Base-by-base conservation (phyloP, 2,888 invertebrate genomes). In the Miltochrista miniata region DNA sequence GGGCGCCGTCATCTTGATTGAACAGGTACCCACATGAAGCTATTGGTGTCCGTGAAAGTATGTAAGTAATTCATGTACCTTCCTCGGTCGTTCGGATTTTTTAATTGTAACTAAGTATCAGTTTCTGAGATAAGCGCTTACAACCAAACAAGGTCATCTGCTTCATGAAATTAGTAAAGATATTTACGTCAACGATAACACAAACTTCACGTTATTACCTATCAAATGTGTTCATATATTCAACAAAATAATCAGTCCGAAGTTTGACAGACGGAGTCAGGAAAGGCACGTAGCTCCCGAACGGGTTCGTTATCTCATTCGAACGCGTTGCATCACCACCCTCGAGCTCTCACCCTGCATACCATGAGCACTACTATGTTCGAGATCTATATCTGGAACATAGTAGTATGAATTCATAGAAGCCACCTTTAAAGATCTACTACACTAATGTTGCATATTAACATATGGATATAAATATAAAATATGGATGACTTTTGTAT, bases 241-340 rank as follows among this genome's bases (percentile, higher is more conserved):
- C 75, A 73, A 70, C 76, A 81, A 63, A 81, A 80, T 79, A 80
- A 83, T 86, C 82, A 83, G 79, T 81, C 72, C 68, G 49, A 83
- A 83, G 70, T 85, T 83, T 83, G 81, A 82, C 76, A 76, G 77
- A 74, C 69, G 74, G 69, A 74, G 67, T 66, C 67, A 64, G 68
- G 68, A 61, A 70, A 65, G 69, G 77, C 85, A 85, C 86, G 86
- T 85, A 80, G 68, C 59, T 50, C 43, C 54, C 58, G 58, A 60
- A 59, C 62, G 56, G 75, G 74, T 85, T 85, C 83, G 86, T 85
- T 84, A 83, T 82, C 81, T 79, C 76, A 73, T 78, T 74, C 71
- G 70, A 72, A 64, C 64, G 54, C 50, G 45, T 40, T 59, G 65
- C 64, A 59, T 52, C 56, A 65, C 67, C 70, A 64, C 65, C 70